Evolutionary conservation across 2,888 invertebrate species (phyloP), one percentile per base, ranked within the genome.

Genomic region (Panopea generosa): DNA sequence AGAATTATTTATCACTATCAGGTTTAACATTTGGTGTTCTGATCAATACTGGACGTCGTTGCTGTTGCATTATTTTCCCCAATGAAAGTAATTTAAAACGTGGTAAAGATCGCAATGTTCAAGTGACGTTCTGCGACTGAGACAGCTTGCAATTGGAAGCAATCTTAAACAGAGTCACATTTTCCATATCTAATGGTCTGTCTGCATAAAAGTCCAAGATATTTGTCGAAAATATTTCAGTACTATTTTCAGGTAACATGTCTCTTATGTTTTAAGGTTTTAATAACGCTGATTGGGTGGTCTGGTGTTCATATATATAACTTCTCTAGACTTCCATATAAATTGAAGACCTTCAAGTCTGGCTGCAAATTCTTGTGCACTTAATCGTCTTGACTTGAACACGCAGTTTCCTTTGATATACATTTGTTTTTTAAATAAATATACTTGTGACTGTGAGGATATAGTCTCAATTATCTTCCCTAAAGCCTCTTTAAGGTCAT

Each of bases 1-100:
- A 77, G 50, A 67, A 77, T 33, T 67, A 77, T 11, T 71, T 29
- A 59, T 77, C 72, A 63, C 33, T 62, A 33, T 24, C 22, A 27
- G 56, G 14, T 18, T 22, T 20, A 29, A 70, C 56, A 11, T 22
- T 52, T 60, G 66, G 66, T 47, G 59, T 55, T 50, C 66, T 50
- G 6, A 76, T 60, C 9, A 76, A 49, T 22, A 61, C 55, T 24
- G 57, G 18, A 26, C 38, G 52, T 24, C 43, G 27, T 53, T 67
- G 27, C 24, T 57, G 55, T n/a, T 62, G 50, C 45, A 67, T 57
- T n/a, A 45, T 57, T 45, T 38, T 57, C 7, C 20, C 50, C 2
- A 57, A 38, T 14, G 18, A 33, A n/a, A 7, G 43, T 26, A 60
- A 22, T 43, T 52, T 52, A 27, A 60, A 50, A 29, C 55, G 18